Evolutionary conservation across 2,888 invertebrate species (phyloP).

Genomic region (Micoletzkya japonica): DNA sequence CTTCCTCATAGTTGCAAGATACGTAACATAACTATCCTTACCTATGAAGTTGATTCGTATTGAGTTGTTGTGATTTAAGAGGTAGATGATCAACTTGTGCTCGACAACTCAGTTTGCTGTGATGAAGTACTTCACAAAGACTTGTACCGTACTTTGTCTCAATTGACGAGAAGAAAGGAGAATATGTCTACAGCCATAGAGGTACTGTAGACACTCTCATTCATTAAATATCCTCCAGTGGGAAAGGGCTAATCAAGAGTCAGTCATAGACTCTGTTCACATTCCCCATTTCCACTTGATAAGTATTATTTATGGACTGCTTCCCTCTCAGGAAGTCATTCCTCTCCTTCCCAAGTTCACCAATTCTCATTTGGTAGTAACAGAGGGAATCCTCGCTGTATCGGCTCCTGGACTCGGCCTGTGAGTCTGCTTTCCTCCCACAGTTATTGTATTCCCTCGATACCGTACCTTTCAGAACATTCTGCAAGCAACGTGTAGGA

Average conservation of each 20-base stretch:
- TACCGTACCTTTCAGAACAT: not conserved
- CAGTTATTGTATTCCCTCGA: not conserved
- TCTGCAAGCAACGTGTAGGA: slow-evolving; percentile 25
- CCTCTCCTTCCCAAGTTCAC: slow-evolving; percentile 6
- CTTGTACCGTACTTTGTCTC: slow-evolving; percentile 13
- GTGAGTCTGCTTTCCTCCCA: not conserved
- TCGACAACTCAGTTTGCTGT: slow-evolving; percentile 25
- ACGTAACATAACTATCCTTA: not conserved
- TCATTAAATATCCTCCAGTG: no score
- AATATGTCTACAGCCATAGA: slow-evolving; percentile 8
- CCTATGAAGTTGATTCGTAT: not conserved
- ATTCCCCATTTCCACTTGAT: no score
- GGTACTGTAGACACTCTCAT: no score
- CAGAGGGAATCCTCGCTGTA: slow-evolving; percentile 19
- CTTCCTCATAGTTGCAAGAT: no score
- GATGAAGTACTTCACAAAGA: slow-evolving; percentile 12
- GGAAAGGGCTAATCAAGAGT: no score
- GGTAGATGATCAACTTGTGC: slow-evolving; percentile 14
- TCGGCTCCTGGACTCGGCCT: slow-evolving; percentile 18
- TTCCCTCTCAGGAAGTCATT: slow-evolving; percentile 9
- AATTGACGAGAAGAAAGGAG: slow-evolving; percentile 6
- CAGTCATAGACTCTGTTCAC: no score
- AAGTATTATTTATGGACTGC: no score
- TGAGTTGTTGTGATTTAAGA: not conserved
- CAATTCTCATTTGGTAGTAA: slow-evolving; percentile 14